Base-by-base conservation (phyloP, 2,113 vertebrate species). In the Drymodes brunneopygia region DNA sequence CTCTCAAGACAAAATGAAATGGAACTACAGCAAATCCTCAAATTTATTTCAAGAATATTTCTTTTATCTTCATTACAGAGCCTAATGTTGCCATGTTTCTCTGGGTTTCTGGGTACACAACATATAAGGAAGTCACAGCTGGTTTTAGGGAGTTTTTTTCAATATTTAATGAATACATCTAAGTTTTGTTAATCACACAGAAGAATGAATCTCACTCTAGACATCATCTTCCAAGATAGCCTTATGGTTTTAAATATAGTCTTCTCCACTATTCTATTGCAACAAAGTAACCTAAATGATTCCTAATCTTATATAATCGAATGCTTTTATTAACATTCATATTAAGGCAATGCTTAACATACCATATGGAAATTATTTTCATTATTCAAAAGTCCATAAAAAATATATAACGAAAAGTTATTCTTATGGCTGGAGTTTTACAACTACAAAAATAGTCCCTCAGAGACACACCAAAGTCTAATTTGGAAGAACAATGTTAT, bases 341-440 rank as follows among this genome's bases (percentile, higher is more conserved):
- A 71, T 61, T 38, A 81, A 84, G 53, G 11, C 29, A 77, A 92
- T 7, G 3, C 15, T 86, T 71, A 94, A 71, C 10, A 20, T 25
- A 75, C 10, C 24, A 48, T 54, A 87, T 67, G 57, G 62, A 83
- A 92, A 86, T 71, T 8, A 72, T 58, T 35, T 61, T 71, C 31
- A 58, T 87, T 84, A 87, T 58, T 92, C 58, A 69, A 48, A 90
- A 84, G 6, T 36, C 31, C 22, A 64, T 77, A 53, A 81, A 87
- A 90, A 90, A 90, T 62, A 64, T 15, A 62, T 29, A 81, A 40
- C 4, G 1, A 33, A 77, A 87, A 58, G 44, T 38, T 48, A 54
- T 72, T 40, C 15, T 73, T 42, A 51, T 8, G 23, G 65, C 64
- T 88, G 40, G 33, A 50, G 33, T 78, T 81, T 45, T 60, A 81